These are phyloP conservation scores for Shinisaurus crocodilurus DNA, from an alignment of 2,113 vertebrate genomes.

Conservation along the genomic window DNA sequence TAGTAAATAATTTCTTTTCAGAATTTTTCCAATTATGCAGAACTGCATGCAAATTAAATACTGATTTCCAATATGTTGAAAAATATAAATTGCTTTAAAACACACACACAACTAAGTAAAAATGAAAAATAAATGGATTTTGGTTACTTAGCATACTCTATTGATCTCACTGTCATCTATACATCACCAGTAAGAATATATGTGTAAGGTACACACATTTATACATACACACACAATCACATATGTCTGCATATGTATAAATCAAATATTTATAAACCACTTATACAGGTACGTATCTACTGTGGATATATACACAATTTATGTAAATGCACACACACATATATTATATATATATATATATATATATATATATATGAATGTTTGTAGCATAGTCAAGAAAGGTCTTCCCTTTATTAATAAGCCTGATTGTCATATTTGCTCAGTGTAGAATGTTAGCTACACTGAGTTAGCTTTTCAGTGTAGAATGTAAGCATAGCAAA, in stretches of 20 bases:
- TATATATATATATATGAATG: conserved; percentile 69
- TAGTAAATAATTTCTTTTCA: conserved; percentile 55
- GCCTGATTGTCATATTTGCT: conserved; percentile 72
- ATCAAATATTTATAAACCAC: conserved; percentile 77
- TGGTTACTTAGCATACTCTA: conserved; percentile 74
- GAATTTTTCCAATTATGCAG: conserved; percentile 55
- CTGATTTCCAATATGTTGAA: conserved; percentile 53
- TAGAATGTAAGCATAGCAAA: conserved; percentile 63
- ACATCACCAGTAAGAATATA: conserved; percentile 68
- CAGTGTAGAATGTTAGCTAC: conserved; percentile 52
- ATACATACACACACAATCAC: conserved; percentile 80
- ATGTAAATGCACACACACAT: conserved; percentile 72
- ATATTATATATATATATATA: conserved; percentile 61
- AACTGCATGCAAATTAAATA: conserved; percentile 50
- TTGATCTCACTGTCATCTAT: conserved; percentile 70
- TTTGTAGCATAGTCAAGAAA: conserved; percentile 69
- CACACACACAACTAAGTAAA: conserved; percentile 26
- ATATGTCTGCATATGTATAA: conserved; percentile 78
- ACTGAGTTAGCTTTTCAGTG: too few species aligned
- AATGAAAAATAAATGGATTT: conserved; percentile 55
- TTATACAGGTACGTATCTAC: conserved; percentile 76
- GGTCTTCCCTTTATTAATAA: conserved; percentile 60
- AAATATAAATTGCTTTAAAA: conserved; percentile 57
- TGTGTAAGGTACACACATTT: conserved; percentile 74
- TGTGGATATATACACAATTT: conserved; percentile 71